Percentiles rank a stretch among this genome's conserved stretches.
Conservation (phyloP, 2,888 invertebrate genomes). For the Caradrina clavipalpis region DNA sequence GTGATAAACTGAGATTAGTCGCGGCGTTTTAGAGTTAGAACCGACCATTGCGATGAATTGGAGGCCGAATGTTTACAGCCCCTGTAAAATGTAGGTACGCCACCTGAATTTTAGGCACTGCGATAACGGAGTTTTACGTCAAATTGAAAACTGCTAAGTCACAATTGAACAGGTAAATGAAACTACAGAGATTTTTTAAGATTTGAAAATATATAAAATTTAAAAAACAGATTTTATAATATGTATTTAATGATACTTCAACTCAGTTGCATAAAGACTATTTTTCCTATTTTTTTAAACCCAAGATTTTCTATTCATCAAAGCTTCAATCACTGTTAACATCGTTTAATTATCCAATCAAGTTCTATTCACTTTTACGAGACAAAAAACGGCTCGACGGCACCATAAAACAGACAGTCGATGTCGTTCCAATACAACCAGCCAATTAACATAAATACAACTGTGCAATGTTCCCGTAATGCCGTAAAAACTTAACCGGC, state of each 20-base stretch:
- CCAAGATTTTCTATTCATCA: not conserved
- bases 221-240: not conserved
- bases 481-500: conserved; percentile 45
- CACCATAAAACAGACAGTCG: conserved; percentile 36
- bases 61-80: conserved; percentile 53
- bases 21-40: conserved; percentile 42
- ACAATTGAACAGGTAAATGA: conserved; percentile 12
- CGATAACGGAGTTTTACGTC: conserved; percentile 35
- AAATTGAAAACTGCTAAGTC: conserved; percentile 47
- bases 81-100: conserved; percentile 51
- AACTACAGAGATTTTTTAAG: conserved; percentile 28
- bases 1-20: conserved; percentile 63
- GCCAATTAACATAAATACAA: conserved; percentile 52
- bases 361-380: conserved; percentile 33
- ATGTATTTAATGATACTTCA: not conserved
- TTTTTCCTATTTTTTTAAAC: not conserved
- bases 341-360: conserved; percentile 43
- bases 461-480: conserved; percentile 27
- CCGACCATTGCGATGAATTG: conserved; percentile 50
- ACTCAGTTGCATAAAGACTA: not conserved
- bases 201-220: conserved; percentile 10
- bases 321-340: conserved; percentile 39
- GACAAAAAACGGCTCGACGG: conserved; percentile 35
- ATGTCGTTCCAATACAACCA: conserved; percentile 40
- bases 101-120: conserved; percentile 52